Evolutionary conservation across 2,113 vertebrate genomes (phyloP).

Genomic region (Marmota flaviventris): DNA sequence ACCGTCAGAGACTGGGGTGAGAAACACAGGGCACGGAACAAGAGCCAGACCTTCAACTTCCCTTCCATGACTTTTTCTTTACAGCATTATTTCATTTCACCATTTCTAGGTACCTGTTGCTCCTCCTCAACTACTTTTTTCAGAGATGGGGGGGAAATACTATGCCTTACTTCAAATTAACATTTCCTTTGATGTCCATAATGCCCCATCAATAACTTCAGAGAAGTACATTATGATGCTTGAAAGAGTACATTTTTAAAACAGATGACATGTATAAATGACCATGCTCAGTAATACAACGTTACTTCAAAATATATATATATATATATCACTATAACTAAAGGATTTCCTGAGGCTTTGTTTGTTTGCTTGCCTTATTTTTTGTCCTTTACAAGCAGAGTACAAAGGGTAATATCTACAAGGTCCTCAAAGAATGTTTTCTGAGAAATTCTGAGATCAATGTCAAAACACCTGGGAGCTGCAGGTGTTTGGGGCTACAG

Average conservation of each 20-base stretch:
- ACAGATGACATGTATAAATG: neutral
- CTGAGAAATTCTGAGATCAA: conserved; percentile 15
- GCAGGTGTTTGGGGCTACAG: neutral
- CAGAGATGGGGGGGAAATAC: no score
- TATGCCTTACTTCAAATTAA: neutral
- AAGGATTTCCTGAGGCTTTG: neutral
- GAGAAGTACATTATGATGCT: neutral
- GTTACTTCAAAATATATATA: neutral
- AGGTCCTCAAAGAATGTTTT: neutral
- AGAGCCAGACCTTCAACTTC: rapidly evolving
- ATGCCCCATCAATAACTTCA: neutral
- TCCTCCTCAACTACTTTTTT: neutral
- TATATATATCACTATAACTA: neutral
- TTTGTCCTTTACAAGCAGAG: neutral
- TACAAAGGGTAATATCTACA: neutral
- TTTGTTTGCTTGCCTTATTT: neutral
- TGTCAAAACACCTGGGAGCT: neutral
- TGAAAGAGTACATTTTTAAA: neutral
- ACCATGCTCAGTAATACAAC: neutral
- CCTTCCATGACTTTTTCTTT: neutral
- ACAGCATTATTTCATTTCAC: neutral
- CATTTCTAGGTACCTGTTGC: neutral
- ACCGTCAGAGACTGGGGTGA: neutral
- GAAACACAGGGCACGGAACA: neutral
- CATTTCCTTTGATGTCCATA: neutral